Base-by-base conservation (phyloP, 2,113 vertebrate species). In the Romanogobio albipinnatus region DNA sequence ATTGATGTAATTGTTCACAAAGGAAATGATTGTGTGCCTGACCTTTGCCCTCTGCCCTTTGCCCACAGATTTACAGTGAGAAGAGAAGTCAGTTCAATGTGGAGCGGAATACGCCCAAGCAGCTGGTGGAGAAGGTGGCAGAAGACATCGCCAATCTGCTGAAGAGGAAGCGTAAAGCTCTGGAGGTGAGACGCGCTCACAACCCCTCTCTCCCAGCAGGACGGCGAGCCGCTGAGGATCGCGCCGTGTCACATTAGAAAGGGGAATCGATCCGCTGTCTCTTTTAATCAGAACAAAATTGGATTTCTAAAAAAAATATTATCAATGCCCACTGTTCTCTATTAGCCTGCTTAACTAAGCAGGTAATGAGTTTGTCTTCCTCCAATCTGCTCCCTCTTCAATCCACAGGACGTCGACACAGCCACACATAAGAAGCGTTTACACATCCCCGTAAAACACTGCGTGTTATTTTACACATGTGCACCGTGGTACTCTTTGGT, bases 41-140 rank as follows among this genome's bases (percentile, higher is more conserved):
- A 89, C 78, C 56, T 70, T 9, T 87, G 74, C 5, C 49, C 49
- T 51, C 15, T 51, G 39, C 87, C 74, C 84, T 86, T 47, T 88
- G 81, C 83, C 84, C 91, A 89, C 94, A 99, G 98, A 98, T 99
- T 93, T 99, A 99, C 88, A 96, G 93, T 84, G 97, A 99, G 87
- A 99, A 99, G 88, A 96, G 93, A 91, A 98, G 97, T 92, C 95
- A 97, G 87, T 99, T 99, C 90, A 96, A 99, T 88, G 95, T 99
- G 64, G 97, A 97, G 92, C 96, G 96, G 88, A 99, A 99, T 3
- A 95, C 96, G 76, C 97, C 98, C 71, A 97, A 95, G 90, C 97
- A 97, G 89, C 85, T 99, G 92, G 97, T 99, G 92, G 97, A 98
- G 89, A 95, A 96, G 90, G 98, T 99, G 70, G 96, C 98, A 0